Evolutionary conservation across 2,888 invertebrate genomes (phyloP), one percentile per base, ranked within the genome.

Genomic region (Diaprepes abbreviatus): DNA sequence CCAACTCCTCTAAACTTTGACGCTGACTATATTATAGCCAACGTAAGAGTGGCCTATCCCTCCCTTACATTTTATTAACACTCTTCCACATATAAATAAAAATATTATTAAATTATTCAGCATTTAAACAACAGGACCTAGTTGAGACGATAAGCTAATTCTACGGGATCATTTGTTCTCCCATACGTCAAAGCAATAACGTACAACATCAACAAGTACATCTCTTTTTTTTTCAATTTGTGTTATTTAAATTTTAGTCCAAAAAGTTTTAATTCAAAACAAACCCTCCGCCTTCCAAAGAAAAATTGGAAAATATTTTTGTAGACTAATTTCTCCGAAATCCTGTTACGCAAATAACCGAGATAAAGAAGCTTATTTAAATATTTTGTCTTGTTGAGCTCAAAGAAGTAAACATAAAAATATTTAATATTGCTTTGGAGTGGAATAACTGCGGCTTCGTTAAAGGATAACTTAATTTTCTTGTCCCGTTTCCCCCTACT

Each of bases 401-500:
- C 38, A 35, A 71, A 70, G 76, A 72, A 78, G 80, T 79, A 81
- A 80, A 80, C 79, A 81, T 74, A 81, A 80, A 81, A 81, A 80
- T 79, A 80, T 81, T 81, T 81, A 80, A 81, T 81, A 81, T 81
- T 79, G 80, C 79, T 79, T 66, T 79, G 79, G 79, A 77, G 79
- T 75, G 77, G 77, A 79, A 80, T 81, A 81, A 81, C 80, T 79
- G 80, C 78, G 80, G 80, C 81, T 81, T 81, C 80, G 79, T 81
- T 81, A 81, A 74, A 76, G 72, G 76, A 77, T 80, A 80, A 80
- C 77, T 81, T 79, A 79, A 81, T 81, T 75, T 77, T 77, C 78
- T 57, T 21, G 33, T 73, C 75, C 75, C 77, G 74, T 74, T 75
- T 77, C 76, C 74, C 75, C 74, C 73, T 63, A 65, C 63, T 55